These are phyloP conservation scores for Vannuccia rotundouncinata DNA, from an alignment of 2,888 invertebrate genomes.

Conservation along the genomic window DNA sequence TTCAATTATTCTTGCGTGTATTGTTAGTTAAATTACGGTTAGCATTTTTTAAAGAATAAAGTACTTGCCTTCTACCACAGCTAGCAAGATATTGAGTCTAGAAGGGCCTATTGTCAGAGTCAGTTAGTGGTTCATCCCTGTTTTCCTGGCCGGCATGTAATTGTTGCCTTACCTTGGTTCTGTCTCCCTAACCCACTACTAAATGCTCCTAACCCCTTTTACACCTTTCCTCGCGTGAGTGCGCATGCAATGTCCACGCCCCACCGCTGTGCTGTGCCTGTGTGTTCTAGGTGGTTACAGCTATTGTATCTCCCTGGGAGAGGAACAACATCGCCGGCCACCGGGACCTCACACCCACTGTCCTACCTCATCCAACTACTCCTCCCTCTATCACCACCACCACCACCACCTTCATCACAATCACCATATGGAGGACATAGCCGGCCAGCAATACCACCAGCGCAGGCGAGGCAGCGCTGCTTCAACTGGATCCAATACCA, in stretches of 20 bases:
- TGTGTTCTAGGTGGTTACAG: background rate
- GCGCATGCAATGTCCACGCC: background rate
- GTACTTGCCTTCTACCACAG: too few relatives aligned
- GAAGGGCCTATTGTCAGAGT: too few relatives aligned
- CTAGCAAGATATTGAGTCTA: too few relatives aligned
- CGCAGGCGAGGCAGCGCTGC: background rate
- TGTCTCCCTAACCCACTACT: too few relatives aligned
- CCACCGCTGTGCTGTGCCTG: too few relatives aligned
- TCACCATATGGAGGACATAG: background rate
- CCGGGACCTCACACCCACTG: background rate
- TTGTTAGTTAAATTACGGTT: too few relatives aligned
- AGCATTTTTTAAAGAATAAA: too few relatives aligned
- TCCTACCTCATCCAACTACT: background rate
- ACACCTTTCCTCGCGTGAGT: background rate
- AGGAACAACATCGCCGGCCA: background rate
- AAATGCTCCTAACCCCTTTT: background rate
- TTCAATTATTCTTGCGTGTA: too few relatives aligned
- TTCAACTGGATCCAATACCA: background rate
- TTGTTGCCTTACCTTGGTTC: too few relatives aligned
- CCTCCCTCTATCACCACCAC: background rate
- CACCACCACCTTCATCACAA: constrained; percentile 8
- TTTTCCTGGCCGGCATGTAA: too few relatives aligned
- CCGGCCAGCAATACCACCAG: background rate
- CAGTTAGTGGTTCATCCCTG: too few relatives aligned
- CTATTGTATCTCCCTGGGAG: background rate